Evolutionary conservation across 2,888 invertebrate genomes (phyloP), one percentile per base, ranked within the genome.

Genomic region (Trachelus tabidus): DNA sequence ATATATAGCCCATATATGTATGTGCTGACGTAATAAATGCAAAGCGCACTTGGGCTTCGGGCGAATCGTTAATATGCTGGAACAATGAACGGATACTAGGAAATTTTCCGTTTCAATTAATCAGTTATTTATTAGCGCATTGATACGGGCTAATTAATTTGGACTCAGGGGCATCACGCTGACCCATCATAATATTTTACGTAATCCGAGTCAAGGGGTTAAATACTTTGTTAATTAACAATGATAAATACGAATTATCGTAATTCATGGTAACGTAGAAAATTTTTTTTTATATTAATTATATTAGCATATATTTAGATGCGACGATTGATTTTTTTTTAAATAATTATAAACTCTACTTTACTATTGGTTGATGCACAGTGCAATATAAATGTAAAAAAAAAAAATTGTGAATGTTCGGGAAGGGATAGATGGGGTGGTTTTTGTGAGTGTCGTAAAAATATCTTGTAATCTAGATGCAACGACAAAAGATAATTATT

Each of bases 401-500:
- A 9, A 4, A 23, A 40, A 23, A 56, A 23, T 56, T 9, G 23
- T 9, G 2, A 56, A 9, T 6, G 2, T 56, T 56, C 23, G 56
- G 6, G 9, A 56, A 9, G 23, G 23, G 9, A 56, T 56, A 9
- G 56, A 56, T 1, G 56, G 56, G 56, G 9, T 23, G 23, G 9
- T 23, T 56, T 23, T 23, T 56, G 9, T 2, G 30, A 71, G 71
- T 30, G 77, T 80, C 78, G 78, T 79, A 79, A 73, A 78, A 81
- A 79, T 81, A 81, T 78, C 35, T 76, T 68, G 73, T 68, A 30
- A 77, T 77, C 74, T 73, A 34, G 78, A 81, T 77, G 75, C 77
- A 82, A 81, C 77, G 85, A 81, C 81, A 56, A 56, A 15, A 87
- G 87, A 87, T 88, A 88, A 88, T 88, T 88, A 88, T 87, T 87